Conservation (phyloP, 2,888 invertebrate species). For the Tortrix viridana region DNA sequence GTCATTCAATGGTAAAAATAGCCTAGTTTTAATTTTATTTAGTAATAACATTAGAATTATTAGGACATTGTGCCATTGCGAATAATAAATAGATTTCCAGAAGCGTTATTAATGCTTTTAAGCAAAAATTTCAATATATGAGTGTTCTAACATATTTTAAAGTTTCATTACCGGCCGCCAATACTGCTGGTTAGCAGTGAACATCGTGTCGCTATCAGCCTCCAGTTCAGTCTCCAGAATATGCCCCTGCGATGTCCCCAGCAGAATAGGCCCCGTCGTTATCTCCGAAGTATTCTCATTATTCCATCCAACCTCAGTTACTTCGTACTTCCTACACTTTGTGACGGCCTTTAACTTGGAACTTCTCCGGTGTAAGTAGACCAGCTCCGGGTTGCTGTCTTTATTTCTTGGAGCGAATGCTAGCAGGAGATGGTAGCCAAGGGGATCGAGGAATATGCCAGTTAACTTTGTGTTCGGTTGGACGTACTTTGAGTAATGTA, state of each 20-base stretch:
- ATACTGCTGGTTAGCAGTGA: conserved; percentile 90
- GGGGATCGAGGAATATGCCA: conserved; percentile 92
- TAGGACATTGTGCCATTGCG: not conserved
- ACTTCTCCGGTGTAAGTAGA: conserved; percentile 91
- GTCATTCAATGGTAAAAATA: no score
- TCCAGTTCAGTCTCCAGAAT: conserved; percentile 96
- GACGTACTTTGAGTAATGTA: conserved; percentile 87
- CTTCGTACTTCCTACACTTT: conserved; percentile 90
- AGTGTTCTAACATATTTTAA: no score
- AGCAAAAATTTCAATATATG: no score
- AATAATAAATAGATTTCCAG: not conserved
- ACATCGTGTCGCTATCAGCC: conserved; percentile 92
- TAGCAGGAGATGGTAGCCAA: conserved; percentile 93
- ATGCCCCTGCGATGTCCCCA: conserved; percentile 95
- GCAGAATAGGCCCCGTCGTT: conserved; percentile 92
- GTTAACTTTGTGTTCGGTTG: conserved; percentile 85
- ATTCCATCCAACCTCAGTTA: conserved; percentile 97
- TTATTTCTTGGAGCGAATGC: conserved; percentile 86
- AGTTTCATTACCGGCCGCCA: conserved; percentile 89
- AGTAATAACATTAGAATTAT: no score
- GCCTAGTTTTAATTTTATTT: no score
- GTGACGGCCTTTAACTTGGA: conserved; percentile 87
- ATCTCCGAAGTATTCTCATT: conserved; percentile 87
- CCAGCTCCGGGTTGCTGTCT: conserved; percentile 87
- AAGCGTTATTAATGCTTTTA: not conserved